phyloP scores from a whole-genome alignment of 2,797 vertebrate species.

The Sebastes steindachneri region DNA sequence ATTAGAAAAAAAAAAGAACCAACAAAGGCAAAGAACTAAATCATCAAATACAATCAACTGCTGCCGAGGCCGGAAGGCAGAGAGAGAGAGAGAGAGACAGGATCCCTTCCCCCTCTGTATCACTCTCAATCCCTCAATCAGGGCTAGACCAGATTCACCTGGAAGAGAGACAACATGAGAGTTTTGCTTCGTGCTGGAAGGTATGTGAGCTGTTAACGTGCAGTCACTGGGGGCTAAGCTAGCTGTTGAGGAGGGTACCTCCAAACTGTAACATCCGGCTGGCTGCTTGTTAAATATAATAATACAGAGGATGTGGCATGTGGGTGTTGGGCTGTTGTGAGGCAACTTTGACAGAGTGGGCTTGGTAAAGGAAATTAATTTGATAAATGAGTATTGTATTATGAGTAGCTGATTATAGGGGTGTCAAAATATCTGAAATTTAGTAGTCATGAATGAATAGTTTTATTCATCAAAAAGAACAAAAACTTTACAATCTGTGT shows the following conservation, averaged over 20 bases:
- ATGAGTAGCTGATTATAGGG: neutral
- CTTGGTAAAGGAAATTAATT: neutral
- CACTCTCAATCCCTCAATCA: no score
- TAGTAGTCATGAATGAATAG: no score
- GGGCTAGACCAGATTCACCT: no score
- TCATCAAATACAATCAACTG: no score
- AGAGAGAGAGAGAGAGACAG: no score
- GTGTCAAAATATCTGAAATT: neutral
- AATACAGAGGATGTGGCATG: no score
- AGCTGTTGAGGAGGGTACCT: neutral
- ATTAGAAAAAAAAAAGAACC: fast-evolving
- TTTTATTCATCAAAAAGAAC: no score
- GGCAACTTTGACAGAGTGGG: neutral
- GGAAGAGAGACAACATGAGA: no score
- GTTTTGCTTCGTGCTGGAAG: neutral
- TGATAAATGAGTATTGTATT: neutral
- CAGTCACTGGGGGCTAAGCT: neutral
- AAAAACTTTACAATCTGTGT: no score
- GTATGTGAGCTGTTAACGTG: neutral
- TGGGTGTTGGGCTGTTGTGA: neutral
- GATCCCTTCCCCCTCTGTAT: no score
- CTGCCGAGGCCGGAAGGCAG: no score
- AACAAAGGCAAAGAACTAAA: no score
- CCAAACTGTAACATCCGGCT: neutral
- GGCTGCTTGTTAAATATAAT: neutral